A percentile compares a stretch with the other conserved stretches of the same genome.
Conservation (phyloP, 2,113 vertebrate species). For the Sylvietta virens region DNA sequence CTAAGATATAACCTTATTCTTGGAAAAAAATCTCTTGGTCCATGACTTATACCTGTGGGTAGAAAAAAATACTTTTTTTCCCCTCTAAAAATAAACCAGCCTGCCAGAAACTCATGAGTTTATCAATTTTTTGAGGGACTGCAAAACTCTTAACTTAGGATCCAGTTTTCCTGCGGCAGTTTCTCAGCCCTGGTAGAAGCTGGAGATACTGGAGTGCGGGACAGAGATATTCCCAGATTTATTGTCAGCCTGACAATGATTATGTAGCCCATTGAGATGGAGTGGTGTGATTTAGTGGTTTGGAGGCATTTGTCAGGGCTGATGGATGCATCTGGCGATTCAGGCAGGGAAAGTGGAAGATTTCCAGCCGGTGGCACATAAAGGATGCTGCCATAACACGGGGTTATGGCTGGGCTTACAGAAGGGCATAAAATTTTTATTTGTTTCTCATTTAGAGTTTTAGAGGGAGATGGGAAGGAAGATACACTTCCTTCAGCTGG, state of each 20-base stretch:
- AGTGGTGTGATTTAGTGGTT: constrained; percentile 38
- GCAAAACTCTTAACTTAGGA: background rate
- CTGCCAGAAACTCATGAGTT: background rate
- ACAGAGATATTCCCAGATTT: constrained; percentile 28
- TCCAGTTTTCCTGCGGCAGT: background rate
- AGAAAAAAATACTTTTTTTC: background rate
- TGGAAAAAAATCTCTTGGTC: background rate
- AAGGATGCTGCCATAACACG: background rate
- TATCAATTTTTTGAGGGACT: background rate
- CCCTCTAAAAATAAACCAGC: background rate
- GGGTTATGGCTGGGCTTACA: background rate
- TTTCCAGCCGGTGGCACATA: background rate
- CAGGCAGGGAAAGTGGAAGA: constrained; percentile 1
- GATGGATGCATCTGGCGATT: constrained; percentile 47
- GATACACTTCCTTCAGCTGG: background rate
- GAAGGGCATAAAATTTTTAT: background rate
- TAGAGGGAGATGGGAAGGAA: background rate
- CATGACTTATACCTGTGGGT: background rate
- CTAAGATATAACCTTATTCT: background rate
- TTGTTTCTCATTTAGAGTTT: constrained; percentile 13
- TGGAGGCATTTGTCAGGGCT: constrained; percentile 41
- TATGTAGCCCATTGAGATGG: constrained; percentile 52
- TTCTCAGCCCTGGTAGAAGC: background rate
- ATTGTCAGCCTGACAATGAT: constrained; percentile 19
- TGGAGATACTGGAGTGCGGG: background rate